Base-by-base conservation (phyloP, 53 echinoderm and acorn worm genomes). In the Paracentrotus lividus region DNA sequence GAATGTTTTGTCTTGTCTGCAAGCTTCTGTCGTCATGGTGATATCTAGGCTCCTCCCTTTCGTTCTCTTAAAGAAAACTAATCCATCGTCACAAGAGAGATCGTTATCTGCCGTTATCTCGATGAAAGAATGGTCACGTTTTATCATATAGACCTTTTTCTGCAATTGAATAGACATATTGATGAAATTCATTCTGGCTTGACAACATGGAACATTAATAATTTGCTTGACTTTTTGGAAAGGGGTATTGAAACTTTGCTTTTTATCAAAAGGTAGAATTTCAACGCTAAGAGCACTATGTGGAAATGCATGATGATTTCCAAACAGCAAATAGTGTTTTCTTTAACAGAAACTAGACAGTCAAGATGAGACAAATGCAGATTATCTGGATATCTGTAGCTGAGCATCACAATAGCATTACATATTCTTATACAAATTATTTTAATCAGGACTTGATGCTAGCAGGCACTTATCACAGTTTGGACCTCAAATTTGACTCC, bases 1-100 rank as follows among this genome's bases (percentile, higher is more conserved):
- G 47, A 81, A 81, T 81, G 81, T 81, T 81, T 26, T 26, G 81
- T 47, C 81, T 81, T 81, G 81, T 81, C 81, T 81, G 81, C 26
- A 21, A 47, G 81, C 81, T 81, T 45, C 44, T 47, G 81, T 81
- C 12, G 81, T 45, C 81, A 81, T 47, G 81, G 81, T 26, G 15
- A 81, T 5, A 42, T 24, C 42, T 20, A 53, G 31, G 15, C 86
- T 56, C 86, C 86, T 1, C 86, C 86, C 57, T 36, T 34, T 54
- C 86, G 34, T 56, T 86, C 56, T 56, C 34, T 86, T 86, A 86
- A 86, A 86, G 55, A 86, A 55, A 86, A 20, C 34, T 20, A 31
- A 45, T 55, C 34, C 43, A 47, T 45, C 26, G 27, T 55, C 86
- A 12, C 3, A 34, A 49, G 32, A 72, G 72, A 72, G 72, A 72